Evolutionary conservation across 2,888 invertebrate species (phyloP).

Genomic region (Myopa tessellatipennis): DNA sequence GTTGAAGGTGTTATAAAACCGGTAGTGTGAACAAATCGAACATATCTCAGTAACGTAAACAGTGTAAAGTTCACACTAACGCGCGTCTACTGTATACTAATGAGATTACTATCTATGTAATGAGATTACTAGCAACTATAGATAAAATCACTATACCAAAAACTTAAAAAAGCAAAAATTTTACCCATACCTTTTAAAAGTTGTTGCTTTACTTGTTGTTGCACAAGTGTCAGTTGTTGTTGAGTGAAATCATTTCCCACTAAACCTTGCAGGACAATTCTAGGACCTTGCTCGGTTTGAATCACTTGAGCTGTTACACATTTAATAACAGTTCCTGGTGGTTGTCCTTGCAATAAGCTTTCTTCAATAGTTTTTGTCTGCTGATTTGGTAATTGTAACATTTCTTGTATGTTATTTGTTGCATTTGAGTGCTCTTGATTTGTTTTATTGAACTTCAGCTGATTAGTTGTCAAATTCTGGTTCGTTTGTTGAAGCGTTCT

Average conservation of each 20-base stretch:
- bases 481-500: conserved; percentile 33
- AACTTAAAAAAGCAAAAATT: too few relatives aligned
- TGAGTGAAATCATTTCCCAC: conserved; percentile 86
- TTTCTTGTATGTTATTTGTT: neutral
- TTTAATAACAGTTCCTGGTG: conserved; percentile 87
- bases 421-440: conserved; percentile 29
- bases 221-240: conserved; percentile 83
- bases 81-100: too few relatives aligned
- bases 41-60: too few relatives aligned
- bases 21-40: too few relatives aligned
- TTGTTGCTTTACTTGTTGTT: conserved; percentile 91
- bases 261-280: conserved; percentile 86
- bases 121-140: too few relatives aligned
- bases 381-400: conserved; percentile 45
- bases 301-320: conserved; percentile 89
- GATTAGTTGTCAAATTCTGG: conserved; percentile 41
- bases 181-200: conserved; percentile 77
- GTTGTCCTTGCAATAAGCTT: conserved; percentile 80
- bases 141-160: too few relatives aligned
- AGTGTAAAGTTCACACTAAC: too few relatives aligned
- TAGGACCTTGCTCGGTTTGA: conserved; percentile 85
- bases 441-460: conserved; percentile 38
- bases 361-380: conserved; percentile 73
- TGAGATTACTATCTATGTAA: too few relatives aligned
- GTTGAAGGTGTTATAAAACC: too few relatives aligned